Evolutionary conservation across 2,113 vertebrate species (phyloP).

Genomic region (Larimichthys crocea): DNA sequence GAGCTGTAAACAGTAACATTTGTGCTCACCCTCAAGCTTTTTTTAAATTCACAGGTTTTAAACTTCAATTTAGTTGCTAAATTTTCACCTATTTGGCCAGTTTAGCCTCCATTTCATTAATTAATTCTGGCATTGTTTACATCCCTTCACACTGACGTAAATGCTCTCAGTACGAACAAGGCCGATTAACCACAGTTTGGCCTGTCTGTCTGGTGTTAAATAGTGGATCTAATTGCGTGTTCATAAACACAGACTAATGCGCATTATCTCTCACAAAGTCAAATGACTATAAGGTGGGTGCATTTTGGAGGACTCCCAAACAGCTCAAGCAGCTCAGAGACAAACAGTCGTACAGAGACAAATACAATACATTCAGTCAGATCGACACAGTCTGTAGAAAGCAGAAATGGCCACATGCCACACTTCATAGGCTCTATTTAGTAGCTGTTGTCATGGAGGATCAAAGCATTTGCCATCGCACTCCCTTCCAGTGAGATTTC

Average conservation of each 20-base stretch:
- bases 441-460: conserved; percentile 57
- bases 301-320: conserved; percentile 11
- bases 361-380: neutral
- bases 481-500: conserved; percentile 61
- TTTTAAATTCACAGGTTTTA: neutral
- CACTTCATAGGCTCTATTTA: conserved; percentile 36
- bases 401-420: conserved; percentile 18
- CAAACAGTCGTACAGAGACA: neutral
- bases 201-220: conserved; percentile 15
- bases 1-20: neutral
- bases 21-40: neutral
- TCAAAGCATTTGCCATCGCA: conserved; percentile 59
- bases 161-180: conserved; percentile 1
- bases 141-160: neutral
- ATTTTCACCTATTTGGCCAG: neutral
- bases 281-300: neutral
- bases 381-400: neutral
- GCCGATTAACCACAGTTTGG: neutral
- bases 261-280: conserved; percentile 30
- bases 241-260: neutral
- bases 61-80: neutral
- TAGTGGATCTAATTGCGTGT: conserved; percentile 35
- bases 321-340: neutral
- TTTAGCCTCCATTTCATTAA: neutral
- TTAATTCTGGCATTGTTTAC: conserved; percentile 1